These are phyloP conservation scores for Glyptemys insculpta DNA, from an alignment of 2,797 vertebrate genomes.

Conservation along the genomic window DNA sequence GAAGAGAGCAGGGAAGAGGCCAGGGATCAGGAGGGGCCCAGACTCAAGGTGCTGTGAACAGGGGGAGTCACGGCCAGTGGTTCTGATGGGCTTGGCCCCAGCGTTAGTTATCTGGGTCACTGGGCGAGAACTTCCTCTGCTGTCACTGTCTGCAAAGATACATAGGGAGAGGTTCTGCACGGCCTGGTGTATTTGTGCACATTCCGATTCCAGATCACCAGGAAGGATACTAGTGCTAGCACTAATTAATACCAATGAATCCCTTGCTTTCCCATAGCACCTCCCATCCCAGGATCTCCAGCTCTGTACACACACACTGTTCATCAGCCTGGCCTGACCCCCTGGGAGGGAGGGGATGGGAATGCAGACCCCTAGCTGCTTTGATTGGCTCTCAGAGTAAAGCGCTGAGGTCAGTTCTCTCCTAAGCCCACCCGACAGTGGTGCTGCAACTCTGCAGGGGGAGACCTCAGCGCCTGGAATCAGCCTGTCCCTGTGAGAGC, in stretches of 20 bases:
- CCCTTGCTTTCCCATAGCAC: fast-evolving
- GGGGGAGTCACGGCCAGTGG: fast-evolving
- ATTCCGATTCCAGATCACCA: fast-evolving
- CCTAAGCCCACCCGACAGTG: background rate
- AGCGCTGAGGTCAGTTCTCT: background rate
- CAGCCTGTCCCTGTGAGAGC: conserved; percentile 17
- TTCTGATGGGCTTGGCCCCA: background rate
- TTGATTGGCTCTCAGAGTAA: background rate
- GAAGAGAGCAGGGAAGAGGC: background rate
- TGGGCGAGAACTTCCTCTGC: background rate
- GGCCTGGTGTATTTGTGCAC: fast-evolving
- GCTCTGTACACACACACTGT: background rate
- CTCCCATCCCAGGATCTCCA: background rate
- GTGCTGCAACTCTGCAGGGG: fast-evolving
- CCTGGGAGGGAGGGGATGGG: background rate
- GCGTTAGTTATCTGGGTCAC: background rate
- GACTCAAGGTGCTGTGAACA: background rate
- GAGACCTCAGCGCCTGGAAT: background rate
- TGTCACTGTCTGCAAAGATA: background rate
- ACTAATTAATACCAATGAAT: fast-evolving
- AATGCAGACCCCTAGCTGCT: background rate
- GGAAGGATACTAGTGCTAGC: fast-evolving
- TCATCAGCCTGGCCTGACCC: background rate
- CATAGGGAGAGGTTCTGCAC: background rate
- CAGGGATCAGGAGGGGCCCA: background rate